phyloP scores from a whole-genome alignment of 1,140 invertebrate genomes.

The Drosophila sturtevanti region DNA sequence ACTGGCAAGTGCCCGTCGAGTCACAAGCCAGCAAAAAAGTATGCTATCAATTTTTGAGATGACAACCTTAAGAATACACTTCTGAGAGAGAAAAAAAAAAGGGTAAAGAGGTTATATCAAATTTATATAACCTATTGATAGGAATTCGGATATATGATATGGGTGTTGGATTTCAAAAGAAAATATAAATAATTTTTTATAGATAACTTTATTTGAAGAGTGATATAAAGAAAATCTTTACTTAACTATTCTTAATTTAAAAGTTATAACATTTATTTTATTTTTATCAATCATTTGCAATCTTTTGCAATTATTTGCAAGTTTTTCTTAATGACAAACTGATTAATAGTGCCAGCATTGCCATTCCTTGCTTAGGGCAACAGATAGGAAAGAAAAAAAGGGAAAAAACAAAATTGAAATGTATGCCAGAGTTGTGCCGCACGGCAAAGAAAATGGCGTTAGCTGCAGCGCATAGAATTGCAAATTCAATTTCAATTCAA shows the following conservation, averaged over 20 bases:
- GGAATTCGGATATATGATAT: too few relatives aligned
- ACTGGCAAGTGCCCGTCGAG: slow-evolving; percentile 60
- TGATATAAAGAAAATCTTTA: too few relatives aligned
- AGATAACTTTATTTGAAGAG: too few relatives aligned
- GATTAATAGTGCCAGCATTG: slow-evolving; percentile 26
- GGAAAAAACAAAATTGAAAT: slow-evolving; percentile 28
- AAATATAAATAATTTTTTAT: too few relatives aligned
- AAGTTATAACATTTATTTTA: too few relatives aligned
- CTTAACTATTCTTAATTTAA: too few relatives aligned
- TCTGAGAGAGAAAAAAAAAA: background rate
- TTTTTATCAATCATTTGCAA: too few relatives aligned
- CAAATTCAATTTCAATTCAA: slow-evolving; percentile 82
- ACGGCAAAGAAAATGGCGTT: slow-evolving; percentile 77
- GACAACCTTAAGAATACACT: slow-evolving; percentile 21
- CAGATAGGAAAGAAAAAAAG: slow-evolving; percentile 26
- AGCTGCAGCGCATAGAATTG: slow-evolving; percentile 78
- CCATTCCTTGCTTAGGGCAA: background rate
- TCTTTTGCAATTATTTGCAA: too few relatives aligned
- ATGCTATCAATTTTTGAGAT: slow-evolving; percentile 20
- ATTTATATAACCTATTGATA: too few relatives aligned
- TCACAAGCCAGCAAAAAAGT: slow-evolving; percentile 27
- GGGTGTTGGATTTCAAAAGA: too few relatives aligned
- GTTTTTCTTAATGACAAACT: slow-evolving; percentile 11
- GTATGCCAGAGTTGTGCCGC: slow-evolving; percentile 39
- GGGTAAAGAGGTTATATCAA: too few relatives aligned